These are phyloP conservation scores for Lingula anatina DNA, from an alignment of 2,888 invertebrate genomes.

Conservation along the genomic window DNA sequence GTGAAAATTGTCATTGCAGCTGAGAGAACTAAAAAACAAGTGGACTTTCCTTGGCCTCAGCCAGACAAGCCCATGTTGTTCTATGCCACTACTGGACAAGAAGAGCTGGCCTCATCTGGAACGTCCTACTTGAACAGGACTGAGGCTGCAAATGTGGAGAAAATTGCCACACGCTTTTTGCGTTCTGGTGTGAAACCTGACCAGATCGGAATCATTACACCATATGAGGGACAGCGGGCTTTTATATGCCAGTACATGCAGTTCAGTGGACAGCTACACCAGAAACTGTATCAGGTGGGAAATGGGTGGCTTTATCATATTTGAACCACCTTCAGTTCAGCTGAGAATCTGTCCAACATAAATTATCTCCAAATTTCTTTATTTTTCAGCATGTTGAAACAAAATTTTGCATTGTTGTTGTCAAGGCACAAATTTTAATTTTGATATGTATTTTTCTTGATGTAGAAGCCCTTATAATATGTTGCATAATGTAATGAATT, in stretches of 20 bases:
- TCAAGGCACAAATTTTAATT: no score
- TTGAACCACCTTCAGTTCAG: no score
- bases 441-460: no score
- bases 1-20: constrained; percentile 62
- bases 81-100: constrained; percentile 90
- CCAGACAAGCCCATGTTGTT: constrained; percentile 98
- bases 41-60: constrained; percentile 95
- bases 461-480: no score
- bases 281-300: constrained; percentile 77
- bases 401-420: no score
- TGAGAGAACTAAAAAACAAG: constrained; percentile 73
- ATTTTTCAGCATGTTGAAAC: not conserved
- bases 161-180: constrained; percentile 89
- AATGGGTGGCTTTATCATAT: no score
- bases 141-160: constrained; percentile 97
- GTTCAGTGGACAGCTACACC: constrained; percentile 93
- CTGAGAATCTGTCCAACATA: not conserved
- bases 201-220: constrained; percentile 94
- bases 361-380: not conserved
- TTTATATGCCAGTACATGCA: constrained; percentile 98
- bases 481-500: no score
- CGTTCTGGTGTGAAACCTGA: constrained; percentile 94
- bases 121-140: constrained; percentile 97
- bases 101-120: constrained; percentile 97
- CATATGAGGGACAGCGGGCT: constrained; percentile 97